These are phyloP conservation scores for Acronicta aceris DNA, from an alignment of 2,888 invertebrate species.

Conservation along the genomic window DNA sequence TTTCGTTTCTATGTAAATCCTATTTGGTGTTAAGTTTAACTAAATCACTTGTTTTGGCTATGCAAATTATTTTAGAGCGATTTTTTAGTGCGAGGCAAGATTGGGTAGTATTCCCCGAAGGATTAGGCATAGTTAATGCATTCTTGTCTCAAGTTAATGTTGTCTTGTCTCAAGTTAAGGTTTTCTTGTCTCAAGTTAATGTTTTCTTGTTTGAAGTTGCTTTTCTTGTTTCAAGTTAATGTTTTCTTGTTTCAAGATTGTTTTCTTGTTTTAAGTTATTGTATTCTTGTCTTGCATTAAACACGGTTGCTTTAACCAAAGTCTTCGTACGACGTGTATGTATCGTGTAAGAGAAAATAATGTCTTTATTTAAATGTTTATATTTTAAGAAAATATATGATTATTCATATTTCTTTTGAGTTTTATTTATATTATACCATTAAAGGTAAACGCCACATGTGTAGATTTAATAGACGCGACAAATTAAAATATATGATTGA, in stretches of 20 bases:
- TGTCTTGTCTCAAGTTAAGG: not conserved
- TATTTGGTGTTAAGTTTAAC: conserved; percentile 43
- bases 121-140: not conserved
- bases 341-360: conserved; percentile 44
- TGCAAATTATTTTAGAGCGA: conserved; percentile 40
- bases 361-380: conserved; percentile 56
- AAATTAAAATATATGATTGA: too few relatives aligned
- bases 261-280: conserved; percentile 8
- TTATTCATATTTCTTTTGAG: conserved; percentile 39
- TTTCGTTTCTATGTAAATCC: conserved; percentile 10
- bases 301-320: conserved; percentile 37
- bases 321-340: conserved; percentile 39
- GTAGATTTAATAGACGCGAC: not conserved
- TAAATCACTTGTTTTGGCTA: conserved; percentile 51
- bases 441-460: too few relatives aligned
- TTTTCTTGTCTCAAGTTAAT: conserved; percentile 17
- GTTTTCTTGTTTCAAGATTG: not conserved
- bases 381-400: conserved; percentile 58
- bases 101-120: not conserved
- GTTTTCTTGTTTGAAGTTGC: too few relatives aligned
- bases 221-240: conserved; percentile 17
- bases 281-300: conserved; percentile 27
- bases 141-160: not conserved
- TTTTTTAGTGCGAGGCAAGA: conserved; percentile 24
- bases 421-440: conserved; percentile 20